Conservation (phyloP, 1,140 invertebrate genomes). For the Cepaea nemoralis region DNA sequence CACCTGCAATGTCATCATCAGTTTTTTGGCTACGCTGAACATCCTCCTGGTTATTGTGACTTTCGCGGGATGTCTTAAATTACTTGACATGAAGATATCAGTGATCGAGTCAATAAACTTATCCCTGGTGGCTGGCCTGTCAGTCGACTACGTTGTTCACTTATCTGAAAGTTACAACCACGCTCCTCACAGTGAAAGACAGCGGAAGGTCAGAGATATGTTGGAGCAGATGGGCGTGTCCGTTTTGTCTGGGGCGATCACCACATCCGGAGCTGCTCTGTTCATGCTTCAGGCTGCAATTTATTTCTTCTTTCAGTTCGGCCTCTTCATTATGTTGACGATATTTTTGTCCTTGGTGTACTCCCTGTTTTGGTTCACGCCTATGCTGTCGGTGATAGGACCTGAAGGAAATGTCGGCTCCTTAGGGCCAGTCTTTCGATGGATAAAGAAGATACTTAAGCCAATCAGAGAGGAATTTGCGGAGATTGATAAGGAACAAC, state of each 20-base stretch:
- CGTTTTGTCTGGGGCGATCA: constrained; percentile 61
- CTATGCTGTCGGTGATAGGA: constrained; percentile 56
- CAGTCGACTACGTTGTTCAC: constrained; percentile 69
- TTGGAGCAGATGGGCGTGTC: constrained; percentile 64
- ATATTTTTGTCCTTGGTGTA: constrained; percentile 64
- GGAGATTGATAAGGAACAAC: not conserved
- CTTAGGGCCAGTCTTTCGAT: constrained; percentile 40
- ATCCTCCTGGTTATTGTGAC: constrained; percentile 54
- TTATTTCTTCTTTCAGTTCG: constrained; percentile 62
- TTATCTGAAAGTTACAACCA: constrained; percentile 65
- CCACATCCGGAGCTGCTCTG: constrained; percentile 58
- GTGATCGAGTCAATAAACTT: constrained; percentile 65
- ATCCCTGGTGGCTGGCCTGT: constrained; percentile 64
- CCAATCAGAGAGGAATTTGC: not conserved
- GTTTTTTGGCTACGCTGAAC: constrained; percentile 54
- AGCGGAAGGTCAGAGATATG: constrained; percentile 55
- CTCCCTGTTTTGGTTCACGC: constrained; percentile 57
- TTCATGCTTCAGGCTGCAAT: constrained; percentile 64
- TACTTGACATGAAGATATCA: too few relatives aligned
- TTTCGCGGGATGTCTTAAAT: constrained; percentile 55
- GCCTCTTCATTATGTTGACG: constrained; percentile 64
- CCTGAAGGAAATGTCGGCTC: constrained; percentile 56
- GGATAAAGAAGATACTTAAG: constrained; percentile 32
- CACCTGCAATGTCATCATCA: constrained; percentile 59
- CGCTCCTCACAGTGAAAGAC: constrained; percentile 54